These are phyloP conservation scores for Stichopus horrens DNA, from an alignment of 53 echinoderm and acorn worm species.

Conservation along the genomic window DNA sequence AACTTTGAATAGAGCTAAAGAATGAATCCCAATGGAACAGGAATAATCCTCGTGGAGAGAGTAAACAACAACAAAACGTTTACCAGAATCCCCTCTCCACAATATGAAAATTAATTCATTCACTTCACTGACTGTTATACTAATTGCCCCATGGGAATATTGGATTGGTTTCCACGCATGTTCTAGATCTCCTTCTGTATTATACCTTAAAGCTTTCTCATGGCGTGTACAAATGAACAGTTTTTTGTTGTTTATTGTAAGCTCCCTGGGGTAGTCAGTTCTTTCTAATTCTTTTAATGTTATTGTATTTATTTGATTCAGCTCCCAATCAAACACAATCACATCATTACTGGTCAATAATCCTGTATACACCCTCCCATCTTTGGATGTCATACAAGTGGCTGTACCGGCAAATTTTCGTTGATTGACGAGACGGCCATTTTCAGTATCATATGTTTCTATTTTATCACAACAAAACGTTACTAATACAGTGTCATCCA, in stretches of 20 bases:
- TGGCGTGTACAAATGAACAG: neutral
- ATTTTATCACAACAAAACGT: too few species aligned
- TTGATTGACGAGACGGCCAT: too few species aligned
- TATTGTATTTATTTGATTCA: neutral
- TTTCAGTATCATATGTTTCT: too few species aligned
- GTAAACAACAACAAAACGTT: neutral
- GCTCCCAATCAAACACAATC: neutral
- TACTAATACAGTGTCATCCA: too few species aligned
- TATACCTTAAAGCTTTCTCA: neutral
- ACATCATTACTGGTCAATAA: neutral
- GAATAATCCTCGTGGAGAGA: too few species aligned
- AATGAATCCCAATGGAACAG: neutral
- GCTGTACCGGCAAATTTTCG: too few species aligned
- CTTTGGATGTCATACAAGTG: neutral
- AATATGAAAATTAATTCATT: neutral
- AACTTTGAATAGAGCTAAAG: neutral
- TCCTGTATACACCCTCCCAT: neutral
- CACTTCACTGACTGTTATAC: conserved; percentile 4
- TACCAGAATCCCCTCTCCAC: neutral
- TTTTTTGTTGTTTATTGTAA: neutral
- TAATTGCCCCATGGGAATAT: neutral
- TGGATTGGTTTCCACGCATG: neutral
- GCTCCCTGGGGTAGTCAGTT: neutral
- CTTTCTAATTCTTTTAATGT: neutral
- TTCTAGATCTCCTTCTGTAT: neutral